phyloP scores from a whole-genome alignment of 2,888 invertebrate species.

The Agonum fuliginosum region DNA sequence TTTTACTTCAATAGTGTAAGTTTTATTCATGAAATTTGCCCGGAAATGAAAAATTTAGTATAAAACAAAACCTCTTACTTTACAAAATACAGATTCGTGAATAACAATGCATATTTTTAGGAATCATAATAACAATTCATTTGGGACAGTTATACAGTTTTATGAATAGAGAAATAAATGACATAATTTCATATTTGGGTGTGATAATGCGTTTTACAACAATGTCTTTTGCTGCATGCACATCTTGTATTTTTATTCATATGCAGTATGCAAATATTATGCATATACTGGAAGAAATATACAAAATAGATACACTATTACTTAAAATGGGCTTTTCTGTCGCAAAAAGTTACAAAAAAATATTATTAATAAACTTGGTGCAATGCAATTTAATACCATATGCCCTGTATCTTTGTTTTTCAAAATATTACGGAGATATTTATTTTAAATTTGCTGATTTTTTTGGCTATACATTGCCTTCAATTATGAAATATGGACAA shows the following conservation, averaged over 20 bases:
- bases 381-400: background rate
- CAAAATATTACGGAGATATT: background rate
- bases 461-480: background rate
- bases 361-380: background rate
- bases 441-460: background rate
- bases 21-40: no score
- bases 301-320: background rate
- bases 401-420: background rate
- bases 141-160: background rate
- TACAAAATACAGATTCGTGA: no score
- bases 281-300: background rate
- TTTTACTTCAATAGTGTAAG: no score
- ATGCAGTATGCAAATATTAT: background rate
- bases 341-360: background rate
- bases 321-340: background rate
- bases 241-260: background rate
- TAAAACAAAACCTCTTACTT: no score
- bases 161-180: background rate
- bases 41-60: no score
- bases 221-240: background rate
- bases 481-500: background rate
- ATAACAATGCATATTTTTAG: no score
- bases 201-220: background rate
- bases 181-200: background rate
- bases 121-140: background rate